Percentiles rank a stretch among this genome's conserved stretches.
phyloP scores from a whole-genome alignment of 2,113 vertebrate species.

The Oryctolagus cuniculus region DNA sequence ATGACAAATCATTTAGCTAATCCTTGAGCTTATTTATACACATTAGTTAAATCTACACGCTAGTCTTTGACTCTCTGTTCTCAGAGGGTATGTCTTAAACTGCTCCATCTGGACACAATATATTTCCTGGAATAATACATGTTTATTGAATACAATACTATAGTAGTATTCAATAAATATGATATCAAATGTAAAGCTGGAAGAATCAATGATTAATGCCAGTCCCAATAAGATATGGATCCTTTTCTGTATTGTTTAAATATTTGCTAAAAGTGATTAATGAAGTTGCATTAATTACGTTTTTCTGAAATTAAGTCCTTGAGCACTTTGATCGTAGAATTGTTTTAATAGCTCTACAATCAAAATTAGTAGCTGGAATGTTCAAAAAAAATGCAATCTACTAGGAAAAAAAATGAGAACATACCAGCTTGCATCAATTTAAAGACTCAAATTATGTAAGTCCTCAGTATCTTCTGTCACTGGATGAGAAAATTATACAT shows the following conservation, averaged over 20 bases:
- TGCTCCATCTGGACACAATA: neutral
- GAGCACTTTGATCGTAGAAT: neutral
- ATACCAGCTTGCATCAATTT: neutral
- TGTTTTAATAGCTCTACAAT: neutral
- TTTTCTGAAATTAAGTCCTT: neutral
- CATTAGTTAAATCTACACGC: neutral
- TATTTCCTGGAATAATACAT: neutral
- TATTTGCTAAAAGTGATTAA: neutral
- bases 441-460: neutral
- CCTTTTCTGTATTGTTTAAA: neutral
- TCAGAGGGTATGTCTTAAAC: neutral
- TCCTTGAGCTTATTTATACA: neutral
- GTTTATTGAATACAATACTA: neutral
- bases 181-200: neutral
- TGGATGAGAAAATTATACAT: neutral
- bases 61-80: neutral
- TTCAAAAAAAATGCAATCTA: conserved; percentile 29
- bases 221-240: neutral
- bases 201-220: neutral
- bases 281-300: neutral
- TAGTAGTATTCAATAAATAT: neutral
- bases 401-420: neutral
- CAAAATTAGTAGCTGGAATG: neutral
- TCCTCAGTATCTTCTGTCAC: neutral
- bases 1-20: conserved; percentile 27